A percentile compares a stretch with the other conserved stretches of the same genome.
phyloP scores from a whole-genome alignment of 2,113 vertebrate species.

The Rafetus swinhoei region DNA sequence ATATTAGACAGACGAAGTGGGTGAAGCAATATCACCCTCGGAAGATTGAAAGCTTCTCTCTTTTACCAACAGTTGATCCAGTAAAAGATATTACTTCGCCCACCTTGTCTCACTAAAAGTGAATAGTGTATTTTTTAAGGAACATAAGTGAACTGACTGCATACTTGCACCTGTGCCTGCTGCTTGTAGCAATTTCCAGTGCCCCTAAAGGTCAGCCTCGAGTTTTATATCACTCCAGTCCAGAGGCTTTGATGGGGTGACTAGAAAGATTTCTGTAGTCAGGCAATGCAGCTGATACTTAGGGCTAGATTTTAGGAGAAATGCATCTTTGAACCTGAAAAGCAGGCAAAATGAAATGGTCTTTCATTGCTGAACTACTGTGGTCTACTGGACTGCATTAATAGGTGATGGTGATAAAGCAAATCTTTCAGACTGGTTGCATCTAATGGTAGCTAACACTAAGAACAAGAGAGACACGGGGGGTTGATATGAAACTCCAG shows the following conservation, averaged over 20 bases:
- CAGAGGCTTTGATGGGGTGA: not conserved
- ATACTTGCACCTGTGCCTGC: not conserved
- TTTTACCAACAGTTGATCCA: not conserved
- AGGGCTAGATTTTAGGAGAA: not conserved
- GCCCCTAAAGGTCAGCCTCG: not conserved
- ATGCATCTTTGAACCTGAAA: not conserved
- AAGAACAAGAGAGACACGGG: not conserved
- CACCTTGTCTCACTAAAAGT: not conserved
- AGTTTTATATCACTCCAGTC: not conserved
- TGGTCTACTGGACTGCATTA: not conserved
- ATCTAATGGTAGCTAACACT: not conserved
- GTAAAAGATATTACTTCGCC: not conserved
- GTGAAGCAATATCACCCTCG: not conserved
- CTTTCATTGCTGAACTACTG: not conserved
- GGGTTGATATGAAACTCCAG: conserved; percentile 9
- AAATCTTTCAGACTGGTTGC: not conserved
- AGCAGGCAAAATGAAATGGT: not conserved
- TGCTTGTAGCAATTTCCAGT: not conserved
- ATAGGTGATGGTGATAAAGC: conserved; percentile 1
- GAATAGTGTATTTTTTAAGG: not conserved
- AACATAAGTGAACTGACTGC: not conserved
- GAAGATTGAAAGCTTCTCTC: not conserved
- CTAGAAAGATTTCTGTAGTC: not conserved
- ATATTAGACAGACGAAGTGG: not conserved
- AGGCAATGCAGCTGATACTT: not conserved